A percentile compares a stretch with the other conserved stretches of the same genome.
phyloP scores from a whole-genome alignment of 2,113 vertebrate genomes.

The Zosterops pallidus region DNA sequence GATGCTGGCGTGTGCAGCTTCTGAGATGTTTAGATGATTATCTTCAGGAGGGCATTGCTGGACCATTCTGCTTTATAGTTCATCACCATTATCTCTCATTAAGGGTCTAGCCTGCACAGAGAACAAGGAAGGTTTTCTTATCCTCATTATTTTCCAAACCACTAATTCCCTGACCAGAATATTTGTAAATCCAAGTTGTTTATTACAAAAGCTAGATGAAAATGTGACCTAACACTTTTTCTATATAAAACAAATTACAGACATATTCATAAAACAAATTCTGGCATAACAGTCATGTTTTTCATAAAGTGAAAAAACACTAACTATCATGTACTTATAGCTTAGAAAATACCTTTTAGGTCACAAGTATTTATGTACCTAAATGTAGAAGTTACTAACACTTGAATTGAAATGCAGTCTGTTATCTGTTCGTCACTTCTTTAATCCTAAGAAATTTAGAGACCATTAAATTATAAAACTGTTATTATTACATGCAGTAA shows the following conservation, averaged over 20 bases:
- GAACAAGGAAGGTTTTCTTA: background rate
- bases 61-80: background rate
- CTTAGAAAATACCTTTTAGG: background rate
- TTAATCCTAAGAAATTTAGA: background rate
- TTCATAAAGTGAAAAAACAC: background rate
- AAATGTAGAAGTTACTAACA: background rate
- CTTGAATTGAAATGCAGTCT: background rate
- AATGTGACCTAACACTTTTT: background rate
- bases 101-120: background rate
- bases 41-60: background rate
- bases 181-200: slow-evolving; percentile 1
- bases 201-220: background rate
- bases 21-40: background rate
- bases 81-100: slow-evolving; percentile 10
- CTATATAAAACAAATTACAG: background rate
- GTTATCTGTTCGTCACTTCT: background rate
- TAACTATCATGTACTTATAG: background rate
- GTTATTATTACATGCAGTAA: background rate
- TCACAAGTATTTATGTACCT: background rate
- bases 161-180: background rate
- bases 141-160: background rate
- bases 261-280: background rate
- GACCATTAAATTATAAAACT: background rate
- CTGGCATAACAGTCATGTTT: rapidly evolving
- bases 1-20: background rate